phyloP scores from a whole-genome alignment of 2,888 invertebrate species.

The Nudaria mundana region DNA sequence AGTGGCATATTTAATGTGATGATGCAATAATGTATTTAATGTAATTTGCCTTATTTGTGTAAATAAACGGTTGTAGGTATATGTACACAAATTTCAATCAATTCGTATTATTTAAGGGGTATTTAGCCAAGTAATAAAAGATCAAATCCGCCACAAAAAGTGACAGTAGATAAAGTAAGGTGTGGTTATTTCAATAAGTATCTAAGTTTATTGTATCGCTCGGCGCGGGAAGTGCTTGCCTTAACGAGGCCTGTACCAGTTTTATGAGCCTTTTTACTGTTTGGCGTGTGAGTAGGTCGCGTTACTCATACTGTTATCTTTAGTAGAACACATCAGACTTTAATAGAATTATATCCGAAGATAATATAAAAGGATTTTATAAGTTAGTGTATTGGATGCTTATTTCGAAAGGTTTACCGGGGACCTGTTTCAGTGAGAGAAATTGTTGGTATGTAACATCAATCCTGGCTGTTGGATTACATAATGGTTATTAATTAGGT shows the following conservation, averaged over 20 bases:
- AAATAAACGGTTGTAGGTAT: too few species aligned
- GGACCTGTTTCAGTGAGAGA: too few species aligned
- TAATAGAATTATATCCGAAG: conserved; percentile 28
- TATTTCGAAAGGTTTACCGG: too few species aligned
- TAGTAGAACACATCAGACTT: conserved; percentile 28
- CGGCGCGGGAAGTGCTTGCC: conserved; percentile 49
- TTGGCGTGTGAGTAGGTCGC: conserved; percentile 36
- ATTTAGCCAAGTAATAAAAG: conserved; percentile 33
- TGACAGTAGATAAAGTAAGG: conserved; percentile 35
- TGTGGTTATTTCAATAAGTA: conserved; percentile 66
- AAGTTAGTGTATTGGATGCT: conserved; percentile 19
- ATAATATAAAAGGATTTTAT: conserved; percentile 23
- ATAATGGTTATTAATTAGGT: too few species aligned
- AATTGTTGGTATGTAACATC: too few species aligned
- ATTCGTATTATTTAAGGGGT: too few species aligned
- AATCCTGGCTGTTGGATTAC: too few species aligned
- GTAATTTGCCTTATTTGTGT: too few species aligned
- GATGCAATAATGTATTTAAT: too few species aligned
- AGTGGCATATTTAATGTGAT: too few species aligned
- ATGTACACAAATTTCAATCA: conserved; percentile 21
- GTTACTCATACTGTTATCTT: conserved; percentile 40
- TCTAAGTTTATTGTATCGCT: conserved; percentile 60
- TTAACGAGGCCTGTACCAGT: conserved; percentile 52
- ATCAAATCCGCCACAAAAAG: conserved; percentile 18
- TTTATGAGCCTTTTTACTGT: conserved; percentile 60